These are phyloP conservation scores for Chromis chromis DNA, from an alignment of 2,797 vertebrate species.

Conservation along the genomic window DNA sequence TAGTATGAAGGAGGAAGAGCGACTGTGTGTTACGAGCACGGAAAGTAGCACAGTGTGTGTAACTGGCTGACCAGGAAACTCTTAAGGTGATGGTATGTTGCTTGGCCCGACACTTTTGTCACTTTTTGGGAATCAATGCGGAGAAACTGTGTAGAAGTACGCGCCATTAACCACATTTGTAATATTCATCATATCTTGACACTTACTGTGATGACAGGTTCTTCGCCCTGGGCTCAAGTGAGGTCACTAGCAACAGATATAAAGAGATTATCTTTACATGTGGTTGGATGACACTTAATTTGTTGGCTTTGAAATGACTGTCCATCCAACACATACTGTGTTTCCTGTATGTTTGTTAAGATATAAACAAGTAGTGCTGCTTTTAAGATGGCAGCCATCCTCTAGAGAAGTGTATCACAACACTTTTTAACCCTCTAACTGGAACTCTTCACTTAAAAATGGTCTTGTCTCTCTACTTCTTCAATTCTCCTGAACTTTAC, in stretches of 20 bases:
- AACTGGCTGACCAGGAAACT: not conserved
- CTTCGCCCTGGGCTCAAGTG: too few relatives aligned
- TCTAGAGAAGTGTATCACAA: too few relatives aligned
- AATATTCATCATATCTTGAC: not conserved
- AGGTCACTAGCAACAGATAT: too few relatives aligned
- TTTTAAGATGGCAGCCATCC: too few relatives aligned
- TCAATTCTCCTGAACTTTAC: not conserved
- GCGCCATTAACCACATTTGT: not conserved
- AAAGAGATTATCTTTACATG: too few relatives aligned
- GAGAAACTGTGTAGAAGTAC: not conserved
- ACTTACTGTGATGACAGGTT: not conserved
- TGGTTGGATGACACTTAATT: not conserved
- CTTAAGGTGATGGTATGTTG: not conserved
- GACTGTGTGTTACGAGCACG: constrained; percentile 21
- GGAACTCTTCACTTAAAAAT: too few relatives aligned
- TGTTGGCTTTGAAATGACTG: too few relatives aligned
- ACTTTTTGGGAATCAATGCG: not conserved
- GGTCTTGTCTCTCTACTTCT: too few relatives aligned
- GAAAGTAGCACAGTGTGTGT: constrained; percentile 21
- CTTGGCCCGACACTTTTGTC: not conserved
- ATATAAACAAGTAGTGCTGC: too few relatives aligned
- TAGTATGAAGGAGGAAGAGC: constrained; percentile 22
- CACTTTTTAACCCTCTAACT: too few relatives aligned
- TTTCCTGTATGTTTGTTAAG: too few relatives aligned
- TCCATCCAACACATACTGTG: too few relatives aligned